Percentiles rank a stretch among this genome's conserved stretches.
These are phyloP conservation scores for Melanophora roralis DNA, from an alignment of 2,888 invertebrate species.

Conservation along the genomic window DNA sequence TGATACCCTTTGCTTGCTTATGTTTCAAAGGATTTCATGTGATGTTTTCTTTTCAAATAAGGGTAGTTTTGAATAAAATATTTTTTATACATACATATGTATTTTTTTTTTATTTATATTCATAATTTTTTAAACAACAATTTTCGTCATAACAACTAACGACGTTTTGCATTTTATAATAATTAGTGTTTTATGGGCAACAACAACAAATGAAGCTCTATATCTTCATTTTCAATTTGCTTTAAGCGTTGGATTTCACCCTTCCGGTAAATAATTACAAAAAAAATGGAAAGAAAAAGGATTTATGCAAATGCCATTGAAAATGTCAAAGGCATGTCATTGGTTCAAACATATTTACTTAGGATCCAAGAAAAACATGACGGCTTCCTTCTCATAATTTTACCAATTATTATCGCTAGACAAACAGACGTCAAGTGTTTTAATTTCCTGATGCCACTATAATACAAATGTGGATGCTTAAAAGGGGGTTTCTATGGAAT, in stretches of 20 bases:
- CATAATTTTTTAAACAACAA: conserved; percentile 2
- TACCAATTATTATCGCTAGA: conserved; percentile 35
- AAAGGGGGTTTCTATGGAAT: background rate
- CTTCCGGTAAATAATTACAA: conserved; percentile 13
- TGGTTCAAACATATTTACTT: conserved; percentile 50
- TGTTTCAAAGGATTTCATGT: conserved; percentile 16
- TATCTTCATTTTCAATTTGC: conserved; percentile 4
- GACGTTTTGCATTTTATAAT: conserved; percentile 52
- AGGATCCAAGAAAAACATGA: conserved; percentile 54
- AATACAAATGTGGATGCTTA: background rate
- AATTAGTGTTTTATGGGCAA: conserved; percentile 54
- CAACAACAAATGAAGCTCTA: conserved; percentile 26
- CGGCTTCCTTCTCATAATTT: conserved; percentile 33
- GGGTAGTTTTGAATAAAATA: conserved; percentile 46
- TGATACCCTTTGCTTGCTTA: conserved; percentile 38
- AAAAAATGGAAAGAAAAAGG: conserved; percentile 5
- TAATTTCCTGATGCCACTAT: background rate
- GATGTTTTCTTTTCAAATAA: conserved; percentile 19
- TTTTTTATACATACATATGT: conserved; percentile 1
- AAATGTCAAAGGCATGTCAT: conserved; percentile 58
- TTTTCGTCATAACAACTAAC: conserved; percentile 46
- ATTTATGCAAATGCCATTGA: conserved; percentile 56
- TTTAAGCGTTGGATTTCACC: conserved; percentile 18
- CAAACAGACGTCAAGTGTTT: conserved; percentile 48
- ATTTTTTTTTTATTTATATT: too few species aligned